phyloP scores from a whole-genome alignment of 1,140 invertebrate species.

The Zaprionus tsacasi region DNA sequence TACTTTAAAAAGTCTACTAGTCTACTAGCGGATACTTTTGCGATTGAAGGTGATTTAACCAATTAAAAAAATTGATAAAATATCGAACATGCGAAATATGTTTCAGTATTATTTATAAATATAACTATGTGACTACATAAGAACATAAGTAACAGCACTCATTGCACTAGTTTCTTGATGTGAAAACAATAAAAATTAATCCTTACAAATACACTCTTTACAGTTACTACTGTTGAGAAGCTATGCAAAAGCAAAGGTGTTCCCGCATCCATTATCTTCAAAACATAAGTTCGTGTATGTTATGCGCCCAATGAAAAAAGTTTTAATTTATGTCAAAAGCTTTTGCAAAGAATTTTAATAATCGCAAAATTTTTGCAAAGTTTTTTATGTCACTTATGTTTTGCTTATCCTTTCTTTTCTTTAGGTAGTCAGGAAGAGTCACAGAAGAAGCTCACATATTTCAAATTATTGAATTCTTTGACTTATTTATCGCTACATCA shows the following conservation, averaged over 20 bases:
- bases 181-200: background rate
- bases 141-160: no score
- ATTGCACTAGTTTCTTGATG: background rate
- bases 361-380: conserved; percentile 79
- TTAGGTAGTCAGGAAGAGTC: background rate
- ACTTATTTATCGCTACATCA: background rate
- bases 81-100: background rate
- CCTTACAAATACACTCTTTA: background rate
- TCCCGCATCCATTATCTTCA: conserved; percentile 3
- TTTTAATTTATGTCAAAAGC: conserved; percentile 84
- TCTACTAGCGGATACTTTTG: background rate
- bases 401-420: conserved; percentile 23
- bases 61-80: background rate
- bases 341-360: conserved; percentile 83
- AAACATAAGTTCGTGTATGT: conserved; percentile 8
- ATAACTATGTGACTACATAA: no score
- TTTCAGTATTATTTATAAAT: no score
- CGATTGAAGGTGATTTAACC: background rate
- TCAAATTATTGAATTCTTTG: conserved; percentile 50
- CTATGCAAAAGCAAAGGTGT: background rate
- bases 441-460: conserved; percentile 12
- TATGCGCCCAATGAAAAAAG: conserved; percentile 58
- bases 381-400: conserved; percentile 56
- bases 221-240: background rate
- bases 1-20: conserved; percentile 9